Percentiles rank a stretch among this genome's conserved stretches.
phyloP scores from a whole-genome alignment of 2,888 invertebrate species.

The Selenia dentaria region DNA sequence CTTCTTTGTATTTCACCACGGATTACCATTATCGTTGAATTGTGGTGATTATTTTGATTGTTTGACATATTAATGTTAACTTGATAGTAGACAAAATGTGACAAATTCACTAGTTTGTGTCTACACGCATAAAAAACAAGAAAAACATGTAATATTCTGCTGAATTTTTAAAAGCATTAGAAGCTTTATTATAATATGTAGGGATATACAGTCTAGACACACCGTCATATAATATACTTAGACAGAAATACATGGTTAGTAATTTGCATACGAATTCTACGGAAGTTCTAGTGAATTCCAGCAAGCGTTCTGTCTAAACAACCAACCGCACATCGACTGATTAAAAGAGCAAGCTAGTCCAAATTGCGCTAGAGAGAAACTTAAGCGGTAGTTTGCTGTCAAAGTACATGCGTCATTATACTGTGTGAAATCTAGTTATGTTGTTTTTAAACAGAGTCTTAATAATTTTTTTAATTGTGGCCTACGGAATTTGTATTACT shows the following conservation, averaged over 20 bases:
- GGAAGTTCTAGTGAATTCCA: conserved; percentile 22
- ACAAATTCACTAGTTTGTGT: conserved; percentile 16
- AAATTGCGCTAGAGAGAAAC: conserved; percentile 19
- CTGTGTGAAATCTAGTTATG: too few relatives aligned
- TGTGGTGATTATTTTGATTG: conserved; percentile 5
- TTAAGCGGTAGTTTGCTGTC: conserved; percentile 17
- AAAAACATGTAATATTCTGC: too few relatives aligned
- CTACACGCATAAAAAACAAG: too few relatives aligned
- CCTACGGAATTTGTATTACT: too few relatives aligned
- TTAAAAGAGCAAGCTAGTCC: conserved; percentile 19
- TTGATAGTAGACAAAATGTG: conserved; percentile 1
- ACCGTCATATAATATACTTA: too few relatives aligned
- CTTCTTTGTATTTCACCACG: conserved; percentile 22
- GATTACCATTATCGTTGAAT: conserved; percentile 22
- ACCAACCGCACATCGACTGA: conserved; percentile 23
- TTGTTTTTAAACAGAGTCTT: too few relatives aligned
- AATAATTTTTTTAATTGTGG: too few relatives aligned
- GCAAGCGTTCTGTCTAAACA: conserved; percentile 18
- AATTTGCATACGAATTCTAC: conserved; percentile 19
- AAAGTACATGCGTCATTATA: conserved; percentile 17
- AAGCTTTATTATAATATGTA: too few relatives aligned
- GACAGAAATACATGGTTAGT: conserved; percentile 4
- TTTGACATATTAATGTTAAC: conserved; percentile 6
- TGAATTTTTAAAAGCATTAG: too few relatives aligned
- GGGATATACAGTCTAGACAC: too few relatives aligned